Evolutionary conservation across 2,797 vertebrate species (phyloP).

Genomic region (Remorina albescens): DNA sequence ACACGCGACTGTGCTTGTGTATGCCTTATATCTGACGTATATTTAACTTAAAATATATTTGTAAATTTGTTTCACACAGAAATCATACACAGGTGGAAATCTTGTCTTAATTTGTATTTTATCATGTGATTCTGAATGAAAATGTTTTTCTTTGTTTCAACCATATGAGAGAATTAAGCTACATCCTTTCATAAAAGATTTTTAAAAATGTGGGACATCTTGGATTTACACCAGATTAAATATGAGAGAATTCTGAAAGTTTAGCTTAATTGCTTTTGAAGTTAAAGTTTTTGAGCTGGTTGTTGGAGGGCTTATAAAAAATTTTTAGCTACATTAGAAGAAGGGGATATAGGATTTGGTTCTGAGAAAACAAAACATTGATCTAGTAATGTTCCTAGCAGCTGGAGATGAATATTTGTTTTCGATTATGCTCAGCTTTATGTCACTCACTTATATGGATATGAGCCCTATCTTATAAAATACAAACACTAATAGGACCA

Average conservation of each 20-base stretch:
- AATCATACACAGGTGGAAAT: not conserved
- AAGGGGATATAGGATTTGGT: not conserved
- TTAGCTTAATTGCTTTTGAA: no score
- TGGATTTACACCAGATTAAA: not conserved
- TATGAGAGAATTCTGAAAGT: no score
- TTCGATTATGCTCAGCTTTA: not conserved
- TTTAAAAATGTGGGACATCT: not conserved
- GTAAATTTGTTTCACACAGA: not conserved
- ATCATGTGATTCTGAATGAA: not conserved
- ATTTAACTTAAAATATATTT: not conserved
- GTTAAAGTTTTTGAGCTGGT: not conserved
- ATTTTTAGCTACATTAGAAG: not conserved
- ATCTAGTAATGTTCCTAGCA: not conserved
- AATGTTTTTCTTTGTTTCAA: not conserved
- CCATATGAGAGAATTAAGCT: not conserved
- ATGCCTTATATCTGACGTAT: not conserved
- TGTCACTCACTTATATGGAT: constrained; percentile 1
- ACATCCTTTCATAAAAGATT: constrained; percentile 5
- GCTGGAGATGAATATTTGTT: constrained; percentile 3
- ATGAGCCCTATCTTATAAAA: constrained; percentile 16
- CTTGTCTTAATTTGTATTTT: not conserved
- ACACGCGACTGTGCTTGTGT: no score
- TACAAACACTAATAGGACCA: not conserved
- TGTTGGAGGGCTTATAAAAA: not conserved
- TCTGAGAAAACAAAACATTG: constrained; percentile 1